Evolutionary conservation across 2,888 invertebrate species (phyloP).

Genomic region (Pandemis corylana): DNA sequence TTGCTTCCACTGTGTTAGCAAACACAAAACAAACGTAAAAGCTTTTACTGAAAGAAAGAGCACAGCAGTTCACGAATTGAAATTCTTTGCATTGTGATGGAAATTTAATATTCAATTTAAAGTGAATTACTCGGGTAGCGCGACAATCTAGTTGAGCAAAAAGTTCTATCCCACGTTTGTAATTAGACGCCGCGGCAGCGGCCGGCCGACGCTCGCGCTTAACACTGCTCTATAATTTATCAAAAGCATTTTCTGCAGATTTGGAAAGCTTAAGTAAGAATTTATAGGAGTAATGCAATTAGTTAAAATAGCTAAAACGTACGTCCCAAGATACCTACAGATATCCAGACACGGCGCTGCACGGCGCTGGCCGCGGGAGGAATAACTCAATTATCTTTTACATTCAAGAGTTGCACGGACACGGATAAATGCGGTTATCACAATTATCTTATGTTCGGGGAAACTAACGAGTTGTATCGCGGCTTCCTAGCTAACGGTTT

Average conservation of each 20-base stretch:
- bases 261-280: slow-evolving; percentile 30
- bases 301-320: slow-evolving; percentile 41
- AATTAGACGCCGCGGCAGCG: slow-evolving; percentile 70
- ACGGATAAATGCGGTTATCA: slow-evolving; percentile 75
- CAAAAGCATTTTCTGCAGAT: slow-evolving; percentile 36
- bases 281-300: slow-evolving; percentile 40
- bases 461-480: slow-evolving; percentile 61
- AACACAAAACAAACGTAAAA: slow-evolving; percentile 35
- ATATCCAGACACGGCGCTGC: slow-evolving; percentile 19
- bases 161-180: slow-evolving; percentile 74
- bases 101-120: slow-evolving; percentile 71
- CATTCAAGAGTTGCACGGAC: slow-evolving; percentile 69
- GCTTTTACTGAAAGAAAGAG: slow-evolving; percentile 37
- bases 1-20: slow-evolving; percentile 32
- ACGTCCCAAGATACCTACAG: slow-evolving; percentile 41
- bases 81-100: slow-evolving; percentile 52
- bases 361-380: slow-evolving; percentile 51
- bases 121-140: slow-evolving; percentile 71
- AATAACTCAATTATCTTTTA: slow-evolving; percentile 78
- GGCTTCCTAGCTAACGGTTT: slow-evolving; percentile 24
- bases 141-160: slow-evolving; percentile 75
- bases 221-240: slow-evolving; percentile 32
- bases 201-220: slow-evolving; percentile 34
- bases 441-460: slow-evolving; percentile 72
- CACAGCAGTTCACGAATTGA: slow-evolving; percentile 54